A percentile compares a stretch with the other conserved stretches of the same genome.
These are phyloP conservation scores for Fringilla coelebs DNA, from an alignment of 2,797 vertebrate species.

Conservation along the genomic window DNA sequence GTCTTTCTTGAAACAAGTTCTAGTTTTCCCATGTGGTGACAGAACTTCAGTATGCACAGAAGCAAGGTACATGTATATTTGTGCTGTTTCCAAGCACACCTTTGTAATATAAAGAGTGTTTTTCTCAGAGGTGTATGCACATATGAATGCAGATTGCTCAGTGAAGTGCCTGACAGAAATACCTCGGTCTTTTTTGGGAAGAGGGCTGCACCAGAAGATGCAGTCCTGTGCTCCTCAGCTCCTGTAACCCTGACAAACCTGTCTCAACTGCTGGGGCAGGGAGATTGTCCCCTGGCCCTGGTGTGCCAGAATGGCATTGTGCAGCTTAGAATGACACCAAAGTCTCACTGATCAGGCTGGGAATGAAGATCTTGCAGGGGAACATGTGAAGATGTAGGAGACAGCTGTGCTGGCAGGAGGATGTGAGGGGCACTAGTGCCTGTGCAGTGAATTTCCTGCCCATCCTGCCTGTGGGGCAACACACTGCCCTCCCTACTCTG, in stretches of 20 bases:
- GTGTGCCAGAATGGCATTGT: not conserved
- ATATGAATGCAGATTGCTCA: not conserved
- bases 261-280: not conserved
- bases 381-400: not conserved
- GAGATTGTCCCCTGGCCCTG: not conserved
- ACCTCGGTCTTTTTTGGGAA: not conserved
- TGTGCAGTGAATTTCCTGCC: rapidly evolving
- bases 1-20: not conserved
- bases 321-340: not conserved
- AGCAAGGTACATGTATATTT: rapidly evolving
- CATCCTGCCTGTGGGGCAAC: not conserved
- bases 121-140: rapidly evolving
- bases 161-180: not conserved
- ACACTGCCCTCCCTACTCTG: rapidly evolving
- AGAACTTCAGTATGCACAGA: not conserved
- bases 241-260: not conserved
- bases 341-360: not conserved
- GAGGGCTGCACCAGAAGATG: not conserved
- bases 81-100: not conserved
- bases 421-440: not conserved
- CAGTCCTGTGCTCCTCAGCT: not conserved
- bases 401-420: not conserved
- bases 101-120: not conserved
- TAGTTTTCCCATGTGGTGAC: not conserved
- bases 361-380: not conserved